Evolutionary conservation across 1,140 invertebrate genomes (phyloP).

Genomic region (Diorhabda carinulata): DNA sequence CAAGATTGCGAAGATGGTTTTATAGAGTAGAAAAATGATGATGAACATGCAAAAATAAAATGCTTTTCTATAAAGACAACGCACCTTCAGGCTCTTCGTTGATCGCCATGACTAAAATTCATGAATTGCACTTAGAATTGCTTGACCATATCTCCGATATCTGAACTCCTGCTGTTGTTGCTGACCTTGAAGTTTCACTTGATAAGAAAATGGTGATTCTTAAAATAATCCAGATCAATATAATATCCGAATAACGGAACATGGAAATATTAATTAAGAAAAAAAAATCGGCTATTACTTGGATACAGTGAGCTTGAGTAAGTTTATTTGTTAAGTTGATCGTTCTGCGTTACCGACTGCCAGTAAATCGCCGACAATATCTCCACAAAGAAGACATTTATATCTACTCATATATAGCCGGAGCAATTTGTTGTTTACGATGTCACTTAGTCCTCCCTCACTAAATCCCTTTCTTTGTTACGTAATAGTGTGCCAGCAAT

Average conservation of each 20-base stretch:
- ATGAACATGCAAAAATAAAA: too few species aligned
- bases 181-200: too few species aligned
- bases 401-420: conserved; percentile 31
- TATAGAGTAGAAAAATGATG: too few species aligned
- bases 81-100: too few species aligned
- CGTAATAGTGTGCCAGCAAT: neutral
- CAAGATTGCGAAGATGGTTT: too few species aligned
- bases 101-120: too few species aligned
- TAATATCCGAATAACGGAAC: neutral
- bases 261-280: neutral
- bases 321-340: neutral
- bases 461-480: conserved; percentile 8
- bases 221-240: too few species aligned
- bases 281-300: neutral
- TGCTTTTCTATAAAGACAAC: too few species aligned
- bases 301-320: neutral
- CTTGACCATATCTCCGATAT: too few species aligned
- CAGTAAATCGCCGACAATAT: conserved; percentile 25
- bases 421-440: conserved; percentile 40
- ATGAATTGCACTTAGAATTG: too few species aligned
- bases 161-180: too few species aligned
- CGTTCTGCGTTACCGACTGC: conserved; percentile 7
- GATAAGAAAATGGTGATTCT: too few species aligned
- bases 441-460: conserved; percentile 28
- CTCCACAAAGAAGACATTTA: conserved; percentile 30